phyloP scores from a whole-genome alignment of 2,797 vertebrate species.

The Chaetodon trifasciatus region DNA sequence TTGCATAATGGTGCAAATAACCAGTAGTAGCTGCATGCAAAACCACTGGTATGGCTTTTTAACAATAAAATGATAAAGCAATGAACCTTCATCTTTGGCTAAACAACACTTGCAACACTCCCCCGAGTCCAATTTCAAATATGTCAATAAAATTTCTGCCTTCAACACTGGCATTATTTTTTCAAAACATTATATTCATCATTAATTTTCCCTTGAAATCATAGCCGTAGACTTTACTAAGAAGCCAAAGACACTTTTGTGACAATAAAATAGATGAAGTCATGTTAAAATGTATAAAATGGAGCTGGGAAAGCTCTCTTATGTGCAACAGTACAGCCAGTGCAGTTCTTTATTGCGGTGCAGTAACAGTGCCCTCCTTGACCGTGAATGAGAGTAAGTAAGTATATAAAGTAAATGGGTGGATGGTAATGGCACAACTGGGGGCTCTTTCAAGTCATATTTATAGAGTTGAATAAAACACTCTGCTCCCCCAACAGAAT shows the following conservation, averaged over 20 bases:
- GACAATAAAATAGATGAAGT: neutral
- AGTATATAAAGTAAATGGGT: conserved; percentile 20
- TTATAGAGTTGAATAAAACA: conserved; percentile 31
- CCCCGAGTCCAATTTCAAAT: neutral
- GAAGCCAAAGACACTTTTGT: neutral
- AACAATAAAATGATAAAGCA: conserved; percentile 6
- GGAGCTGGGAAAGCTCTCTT: neutral
- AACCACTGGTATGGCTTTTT: neutral
- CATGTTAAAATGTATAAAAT: neutral
- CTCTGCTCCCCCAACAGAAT: conserved; percentile 39
- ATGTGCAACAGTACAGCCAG: neutral
- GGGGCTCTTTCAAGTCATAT: conserved; percentile 29
- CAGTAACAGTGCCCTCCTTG: conserved; percentile 8
- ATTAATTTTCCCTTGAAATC: neutral
- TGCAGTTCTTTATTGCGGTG: conserved; percentile 2
- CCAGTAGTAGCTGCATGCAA: neutral
- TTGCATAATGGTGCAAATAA: neutral
- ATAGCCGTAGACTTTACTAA: neutral
- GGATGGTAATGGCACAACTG: conserved; percentile 27
- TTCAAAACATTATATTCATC: neutral
- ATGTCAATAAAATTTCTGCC: neutral
- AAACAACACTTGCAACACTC: neutral
- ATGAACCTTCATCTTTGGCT: neutral
- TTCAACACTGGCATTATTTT: neutral
- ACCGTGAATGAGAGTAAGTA: conserved; percentile 15